These are phyloP conservation scores for Rhizoglyphus robini DNA, from an alignment of 1,140 invertebrate genomes.

Conservation along the genomic window DNA sequence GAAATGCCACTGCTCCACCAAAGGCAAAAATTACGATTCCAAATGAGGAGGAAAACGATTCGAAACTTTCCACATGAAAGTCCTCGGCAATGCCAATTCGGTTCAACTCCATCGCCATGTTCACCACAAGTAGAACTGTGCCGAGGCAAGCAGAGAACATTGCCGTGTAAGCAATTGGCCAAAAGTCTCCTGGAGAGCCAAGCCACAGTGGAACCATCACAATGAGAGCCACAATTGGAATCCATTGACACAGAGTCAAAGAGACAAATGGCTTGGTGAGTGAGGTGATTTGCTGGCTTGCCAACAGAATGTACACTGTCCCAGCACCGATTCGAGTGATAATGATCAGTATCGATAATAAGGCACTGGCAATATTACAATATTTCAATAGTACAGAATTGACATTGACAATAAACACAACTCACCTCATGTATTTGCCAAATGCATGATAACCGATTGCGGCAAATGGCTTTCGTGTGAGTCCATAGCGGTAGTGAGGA, in stretches of 20 bases:
- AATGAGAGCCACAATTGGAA: constrained; percentile 44
- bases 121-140: constrained; percentile 33
- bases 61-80: constrained; percentile 29
- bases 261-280: constrained; percentile 37
- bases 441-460: constrained; percentile 16
- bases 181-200: constrained; percentile 55
- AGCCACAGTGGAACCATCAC: constrained; percentile 51
- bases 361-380: too few relatives aligned
- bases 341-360: constrained; percentile 31
- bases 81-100: background rate
- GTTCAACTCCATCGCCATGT: background rate
- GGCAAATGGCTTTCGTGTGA: constrained; percentile 20
- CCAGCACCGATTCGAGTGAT: constrained; percentile 53
- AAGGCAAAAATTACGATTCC: constrained; percentile 51
- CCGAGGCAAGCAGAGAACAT: constrained; percentile 43
- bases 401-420: too few relatives aligned
- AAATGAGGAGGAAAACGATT: constrained; percentile 45
- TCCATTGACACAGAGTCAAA: constrained; percentile 45
- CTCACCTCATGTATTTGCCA: constrained; percentile 16
- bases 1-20: constrained; percentile 51
- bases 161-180: constrained; percentile 39
- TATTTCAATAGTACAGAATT: too few relatives aligned
- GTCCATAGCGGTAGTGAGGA: constrained; percentile 10
- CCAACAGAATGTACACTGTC: constrained; percentile 52
- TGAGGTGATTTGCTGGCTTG: constrained; percentile 46